A percentile compares a stretch with the other conserved stretches of the same genome.
Conservation (phyloP, 53 echinoderm and acorn worm species). For the Echinarachnius parma region DNA sequence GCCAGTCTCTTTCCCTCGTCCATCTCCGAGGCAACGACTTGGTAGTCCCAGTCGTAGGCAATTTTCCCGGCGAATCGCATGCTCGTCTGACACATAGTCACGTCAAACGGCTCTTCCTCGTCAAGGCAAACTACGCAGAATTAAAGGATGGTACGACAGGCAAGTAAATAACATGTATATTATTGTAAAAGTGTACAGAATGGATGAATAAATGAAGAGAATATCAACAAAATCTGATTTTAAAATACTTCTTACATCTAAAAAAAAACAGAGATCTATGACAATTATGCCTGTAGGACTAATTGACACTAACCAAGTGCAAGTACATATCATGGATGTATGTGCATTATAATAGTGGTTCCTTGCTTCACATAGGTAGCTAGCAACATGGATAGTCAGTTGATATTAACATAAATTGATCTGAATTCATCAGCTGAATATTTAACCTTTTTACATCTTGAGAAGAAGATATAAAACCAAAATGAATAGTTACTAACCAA, state of each 20-base stretch:
- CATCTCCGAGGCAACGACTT: slow-evolving; percentile 54
- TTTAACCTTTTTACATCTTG: not conserved
- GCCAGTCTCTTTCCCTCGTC: slow-evolving; percentile 67
- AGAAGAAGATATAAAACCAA: not conserved
- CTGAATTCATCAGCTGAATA: no score
- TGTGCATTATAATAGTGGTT: no score
- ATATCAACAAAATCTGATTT: no score
- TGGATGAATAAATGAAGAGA: no score
- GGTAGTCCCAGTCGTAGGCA: slow-evolving; percentile 70
- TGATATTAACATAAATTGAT: no score
- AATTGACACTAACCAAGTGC: no score
- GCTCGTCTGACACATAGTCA: slow-evolving; percentile 45
- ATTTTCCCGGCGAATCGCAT: slow-evolving; percentile 71
- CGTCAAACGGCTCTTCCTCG: slow-evolving; percentile 25
- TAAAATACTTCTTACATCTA: no score
- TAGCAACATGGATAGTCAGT: no score
- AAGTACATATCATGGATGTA: no score
- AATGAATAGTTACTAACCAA: not conserved
- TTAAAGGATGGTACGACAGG: not conserved
- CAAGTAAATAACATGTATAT: not conserved
- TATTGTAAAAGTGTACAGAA: not conserved
- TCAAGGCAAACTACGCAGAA: slow-evolving; percentile 27
- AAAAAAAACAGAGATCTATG: no score
- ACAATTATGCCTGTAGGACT: no score
- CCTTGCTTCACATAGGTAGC: no score